A percentile compares a stretch with the other conserved stretches of the same genome.
phyloP scores from a whole-genome alignment of 2,888 invertebrate species.

The Branchipolynoe longqiensis region DNA sequence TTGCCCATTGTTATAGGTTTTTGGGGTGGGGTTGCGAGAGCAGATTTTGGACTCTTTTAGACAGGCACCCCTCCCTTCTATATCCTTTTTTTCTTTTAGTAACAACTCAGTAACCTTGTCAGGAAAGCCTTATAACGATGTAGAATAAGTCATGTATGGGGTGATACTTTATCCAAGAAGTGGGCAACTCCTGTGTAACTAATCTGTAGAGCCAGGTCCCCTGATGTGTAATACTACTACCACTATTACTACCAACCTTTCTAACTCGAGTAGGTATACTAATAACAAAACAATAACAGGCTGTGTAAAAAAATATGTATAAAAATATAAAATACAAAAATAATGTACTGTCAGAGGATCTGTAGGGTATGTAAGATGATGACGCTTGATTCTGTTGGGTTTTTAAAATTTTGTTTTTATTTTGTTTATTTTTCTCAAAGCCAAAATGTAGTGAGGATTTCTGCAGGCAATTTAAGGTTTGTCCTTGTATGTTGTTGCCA shows the following conservation, averaged over 20 bases:
- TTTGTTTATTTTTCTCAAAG: slow-evolving; percentile 36
- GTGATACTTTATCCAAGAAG: no score
- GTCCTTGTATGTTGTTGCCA: slow-evolving; percentile 17
- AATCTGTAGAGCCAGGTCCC: no score
- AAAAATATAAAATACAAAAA: no score
- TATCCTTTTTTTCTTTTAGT: not conserved
- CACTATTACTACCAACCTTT: no score
- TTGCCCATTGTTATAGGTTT: slow-evolving; percentile 39
- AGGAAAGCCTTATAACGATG: slow-evolving; percentile 4
- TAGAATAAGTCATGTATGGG: not conserved
- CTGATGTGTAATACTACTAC: no score
- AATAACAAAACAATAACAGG: slow-evolving; percentile 6
- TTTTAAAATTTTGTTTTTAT: no score
- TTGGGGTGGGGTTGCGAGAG: not conserved
- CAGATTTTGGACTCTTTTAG: not conserved
- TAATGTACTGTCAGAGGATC: slow-evolving; percentile 8
- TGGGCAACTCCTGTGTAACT: no score
- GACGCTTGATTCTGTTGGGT: no score
- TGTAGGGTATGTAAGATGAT: slow-evolving; percentile 26
- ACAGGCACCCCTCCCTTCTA: not conserved
- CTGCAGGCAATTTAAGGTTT: not conserved
- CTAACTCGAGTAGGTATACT: not conserved
- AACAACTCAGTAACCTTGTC: not conserved
- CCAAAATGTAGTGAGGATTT: slow-evolving; percentile 24
- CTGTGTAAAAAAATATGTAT: slow-evolving; percentile 11